Evolutionary conservation across 2,888 invertebrate genomes (phyloP).

Genomic region (Noctuana brunneofusca): DNA sequence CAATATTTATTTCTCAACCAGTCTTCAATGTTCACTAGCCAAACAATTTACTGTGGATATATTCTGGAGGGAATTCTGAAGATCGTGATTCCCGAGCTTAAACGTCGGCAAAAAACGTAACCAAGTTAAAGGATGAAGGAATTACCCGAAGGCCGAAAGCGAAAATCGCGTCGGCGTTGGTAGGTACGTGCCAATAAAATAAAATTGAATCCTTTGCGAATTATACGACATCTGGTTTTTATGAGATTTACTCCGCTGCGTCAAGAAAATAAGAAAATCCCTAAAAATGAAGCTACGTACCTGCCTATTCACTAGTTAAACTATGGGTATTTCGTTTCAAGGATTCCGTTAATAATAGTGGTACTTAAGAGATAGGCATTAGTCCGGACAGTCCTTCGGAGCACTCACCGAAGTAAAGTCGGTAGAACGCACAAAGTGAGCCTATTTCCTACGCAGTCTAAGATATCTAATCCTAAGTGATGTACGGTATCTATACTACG

Average conservation of each 20-base stretch:
- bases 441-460: too few species aligned
- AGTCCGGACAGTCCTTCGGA: too few species aligned
- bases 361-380: too few species aligned
- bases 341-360: too few species aligned
- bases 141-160: slow-evolving; percentile 4
- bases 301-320: not conserved
- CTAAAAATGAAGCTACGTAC: not conserved
- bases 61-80: not conserved
- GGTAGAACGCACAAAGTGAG: too few species aligned
- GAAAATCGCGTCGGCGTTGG: slow-evolving; percentile 4
- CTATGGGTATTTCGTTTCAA: not conserved
- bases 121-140: slow-evolving; percentile 6
- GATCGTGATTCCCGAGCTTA: not conserved
- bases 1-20: too few species aligned
- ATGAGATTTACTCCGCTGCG: slow-evolving; percentile 18
- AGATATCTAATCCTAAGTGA: too few species aligned
- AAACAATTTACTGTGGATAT: not conserved
- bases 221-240: slow-evolving; percentile 21
- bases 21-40: too few species aligned
- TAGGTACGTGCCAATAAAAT: slow-evolving; percentile 16
- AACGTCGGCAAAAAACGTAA: slow-evolving; percentile 5
- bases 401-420: too few species aligned
- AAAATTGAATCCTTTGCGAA: slow-evolving; percentile 30
- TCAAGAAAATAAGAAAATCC: slow-evolving; percentile 9
- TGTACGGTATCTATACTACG: too few species aligned